Evolutionary conservation across 2,113 vertebrate species (phyloP).

Genomic region (Mus musculus): DNA sequence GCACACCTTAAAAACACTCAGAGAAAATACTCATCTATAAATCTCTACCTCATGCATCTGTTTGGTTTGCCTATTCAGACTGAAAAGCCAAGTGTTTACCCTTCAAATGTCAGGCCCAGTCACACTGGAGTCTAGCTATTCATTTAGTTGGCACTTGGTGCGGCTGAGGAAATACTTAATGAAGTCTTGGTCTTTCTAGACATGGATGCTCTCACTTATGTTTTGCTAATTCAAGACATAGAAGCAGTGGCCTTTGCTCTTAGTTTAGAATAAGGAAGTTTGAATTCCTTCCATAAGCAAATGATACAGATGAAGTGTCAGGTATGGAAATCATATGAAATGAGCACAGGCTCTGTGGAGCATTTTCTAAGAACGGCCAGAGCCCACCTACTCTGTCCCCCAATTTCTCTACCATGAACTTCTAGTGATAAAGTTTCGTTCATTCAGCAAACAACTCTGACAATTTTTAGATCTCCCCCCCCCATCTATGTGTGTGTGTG

Average conservation of each 20-base stretch:
- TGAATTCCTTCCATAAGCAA: neutral
- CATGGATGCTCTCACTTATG: neutral
- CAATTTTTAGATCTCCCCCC: neutral
- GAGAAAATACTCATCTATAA: constrained; percentile 52
- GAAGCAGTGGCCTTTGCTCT: neutral
- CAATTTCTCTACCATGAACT: neutral
- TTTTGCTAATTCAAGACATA: neutral
- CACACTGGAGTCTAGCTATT: neutral
- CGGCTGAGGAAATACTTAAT: neutral
- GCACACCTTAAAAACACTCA: constrained; percentile 48
- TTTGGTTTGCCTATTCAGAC: neutral
- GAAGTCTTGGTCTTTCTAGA: neutral
- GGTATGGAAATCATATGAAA: neutral
- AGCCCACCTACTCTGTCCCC: accelerated
- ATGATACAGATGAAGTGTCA: neutral
- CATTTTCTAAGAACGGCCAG: neutral
- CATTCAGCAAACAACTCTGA: neutral
- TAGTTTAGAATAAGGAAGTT: neutral
- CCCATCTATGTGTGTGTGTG: too few species aligned
- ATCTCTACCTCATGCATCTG: neutral
- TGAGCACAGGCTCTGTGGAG: accelerated
- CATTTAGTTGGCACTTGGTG: neutral
- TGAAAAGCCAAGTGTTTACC: neutral
- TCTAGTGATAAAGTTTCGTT: neutral
- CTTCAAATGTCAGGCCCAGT: neutral